Conservation (phyloP, 2,888 invertebrate genomes). For the Linhomoeus sp. region DNA sequence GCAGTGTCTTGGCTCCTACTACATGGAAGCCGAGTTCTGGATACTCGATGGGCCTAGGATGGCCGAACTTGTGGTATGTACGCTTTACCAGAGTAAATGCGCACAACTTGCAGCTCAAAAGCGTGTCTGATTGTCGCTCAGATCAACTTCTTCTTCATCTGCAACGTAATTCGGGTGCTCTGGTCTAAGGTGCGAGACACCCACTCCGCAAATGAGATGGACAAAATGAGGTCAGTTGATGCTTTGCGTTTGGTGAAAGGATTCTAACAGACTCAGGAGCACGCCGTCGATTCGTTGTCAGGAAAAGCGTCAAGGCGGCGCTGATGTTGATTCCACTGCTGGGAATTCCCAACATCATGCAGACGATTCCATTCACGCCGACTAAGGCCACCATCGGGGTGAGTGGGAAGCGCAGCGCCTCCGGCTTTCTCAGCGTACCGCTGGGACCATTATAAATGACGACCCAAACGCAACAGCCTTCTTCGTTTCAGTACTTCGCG, state of each 20-base stretch:
- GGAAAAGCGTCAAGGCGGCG: conserved; percentile 36
- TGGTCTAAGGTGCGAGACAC: conserved; percentile 33
- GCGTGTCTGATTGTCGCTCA: conserved; percentile 14
- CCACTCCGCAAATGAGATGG: conserved; percentile 30
- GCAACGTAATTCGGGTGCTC: conserved; percentile 35
- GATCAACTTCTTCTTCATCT: conserved; percentile 33
- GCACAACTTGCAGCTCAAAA: no score
- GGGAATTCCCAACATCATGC: conserved; percentile 35
- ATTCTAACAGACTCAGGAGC: no score
- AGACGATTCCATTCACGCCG: conserved; percentile 29
- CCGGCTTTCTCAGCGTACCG: not conserved
- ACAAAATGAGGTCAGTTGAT: conserved; percentile 32
- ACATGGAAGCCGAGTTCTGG: conserved; percentile 39
- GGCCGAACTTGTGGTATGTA: conserved; percentile 55
- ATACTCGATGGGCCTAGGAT: conserved; percentile 69
- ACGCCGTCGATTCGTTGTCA: no score
- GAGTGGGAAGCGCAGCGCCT: conserved; percentile 9
- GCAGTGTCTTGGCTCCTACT: conserved; percentile 24
- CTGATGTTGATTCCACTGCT: conserved; percentile 34
- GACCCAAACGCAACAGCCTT: not conserved
- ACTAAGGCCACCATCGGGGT: conserved; percentile 26
- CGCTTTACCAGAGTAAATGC: not conserved
- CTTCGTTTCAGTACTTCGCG: conserved; percentile 22
- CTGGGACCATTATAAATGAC: not conserved
- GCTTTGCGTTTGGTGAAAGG: no score